Conservation (phyloP, 2,113 vertebrate species). For the Elgaria multicarinata region DNA sequence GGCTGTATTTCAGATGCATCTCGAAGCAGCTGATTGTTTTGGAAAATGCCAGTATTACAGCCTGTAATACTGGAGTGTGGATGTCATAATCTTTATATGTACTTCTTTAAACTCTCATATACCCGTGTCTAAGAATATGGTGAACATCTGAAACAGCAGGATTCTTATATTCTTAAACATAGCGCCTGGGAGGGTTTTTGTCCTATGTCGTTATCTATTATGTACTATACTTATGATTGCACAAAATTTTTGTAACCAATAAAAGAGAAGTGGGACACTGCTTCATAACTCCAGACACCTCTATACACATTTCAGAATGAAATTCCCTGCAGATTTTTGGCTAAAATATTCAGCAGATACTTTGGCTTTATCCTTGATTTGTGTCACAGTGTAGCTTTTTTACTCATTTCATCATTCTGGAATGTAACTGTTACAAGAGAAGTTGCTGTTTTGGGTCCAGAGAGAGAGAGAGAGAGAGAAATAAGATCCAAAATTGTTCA, state of each 20-base stretch:
- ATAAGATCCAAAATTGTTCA: neutral
- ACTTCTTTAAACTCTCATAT: neutral
- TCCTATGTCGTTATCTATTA: neutral
- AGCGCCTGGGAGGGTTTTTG: neutral
- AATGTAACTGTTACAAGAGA: slow-evolving; percentile 5
- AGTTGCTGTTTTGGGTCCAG: neutral
- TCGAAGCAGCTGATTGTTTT: neutral
- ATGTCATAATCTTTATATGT: neutral
- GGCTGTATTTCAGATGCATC: neutral
- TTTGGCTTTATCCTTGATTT: slow-evolving; percentile 11
- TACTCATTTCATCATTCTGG: slow-evolving; percentile 11
- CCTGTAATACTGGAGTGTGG: neutral
- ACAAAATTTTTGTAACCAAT: neutral
- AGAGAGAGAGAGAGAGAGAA: neutral
- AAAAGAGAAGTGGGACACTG: neutral
- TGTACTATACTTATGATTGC: neutral
- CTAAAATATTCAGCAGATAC: slow-evolving; percentile 20
- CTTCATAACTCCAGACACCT: slow-evolving; percentile 11
- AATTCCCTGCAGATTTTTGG: slow-evolving; percentile 5
- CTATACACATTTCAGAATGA: slow-evolving; percentile 28
- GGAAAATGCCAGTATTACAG: neutral
- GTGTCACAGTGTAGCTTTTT: neutral
- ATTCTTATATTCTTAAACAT: neutral
- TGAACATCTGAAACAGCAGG: neutral
- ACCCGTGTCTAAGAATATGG: neutral